Percentiles rank a stretch among this genome's conserved stretches.
phyloP scores from a whole-genome alignment of 1,140 invertebrate genomes.

The Neodiprion virginianus region DNA sequence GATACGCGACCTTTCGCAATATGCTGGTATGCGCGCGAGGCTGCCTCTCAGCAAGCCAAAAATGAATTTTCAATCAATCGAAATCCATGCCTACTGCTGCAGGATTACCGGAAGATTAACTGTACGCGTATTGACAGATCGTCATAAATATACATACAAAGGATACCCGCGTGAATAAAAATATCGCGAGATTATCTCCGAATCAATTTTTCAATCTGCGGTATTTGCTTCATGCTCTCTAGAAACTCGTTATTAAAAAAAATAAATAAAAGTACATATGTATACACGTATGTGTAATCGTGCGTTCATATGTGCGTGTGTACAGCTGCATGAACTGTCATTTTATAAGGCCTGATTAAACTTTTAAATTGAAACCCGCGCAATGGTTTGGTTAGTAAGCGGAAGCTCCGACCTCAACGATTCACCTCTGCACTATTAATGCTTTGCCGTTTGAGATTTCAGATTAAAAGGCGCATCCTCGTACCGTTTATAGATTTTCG shows the following conservation, averaged over 20 bases:
- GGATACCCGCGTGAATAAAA: neutral
- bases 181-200: neutral
- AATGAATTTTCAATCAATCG: slow-evolving; percentile 2
- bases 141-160: neutral
- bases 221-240: neutral
- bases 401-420: slow-evolving; percentile 60
- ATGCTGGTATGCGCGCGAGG: neutral
- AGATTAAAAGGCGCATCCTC: neutral
- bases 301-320: neutral
- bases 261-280: no score
- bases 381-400: slow-evolving; percentile 55
- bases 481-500: slow-evolving; percentile 5
- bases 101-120: neutral
- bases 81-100: neutral
- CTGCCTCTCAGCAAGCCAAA: neutral
- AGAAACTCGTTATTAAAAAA: no score
- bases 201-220: neutral
- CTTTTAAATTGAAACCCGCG: slow-evolving; percentile 59
- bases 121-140: neutral
- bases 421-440: slow-evolving; percentile 62
- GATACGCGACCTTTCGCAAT: neutral
- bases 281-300: slow-evolving; percentile 29
- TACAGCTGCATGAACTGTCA: slow-evolving; percentile 41
- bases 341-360: slow-evolving; percentile 62
- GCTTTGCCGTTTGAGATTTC: slow-evolving; percentile 36